Evolutionary conservation across 2,888 invertebrate species (phyloP), one percentile per base, ranked within the genome.

Genomic region (Cheilosia vulpina): DNA sequence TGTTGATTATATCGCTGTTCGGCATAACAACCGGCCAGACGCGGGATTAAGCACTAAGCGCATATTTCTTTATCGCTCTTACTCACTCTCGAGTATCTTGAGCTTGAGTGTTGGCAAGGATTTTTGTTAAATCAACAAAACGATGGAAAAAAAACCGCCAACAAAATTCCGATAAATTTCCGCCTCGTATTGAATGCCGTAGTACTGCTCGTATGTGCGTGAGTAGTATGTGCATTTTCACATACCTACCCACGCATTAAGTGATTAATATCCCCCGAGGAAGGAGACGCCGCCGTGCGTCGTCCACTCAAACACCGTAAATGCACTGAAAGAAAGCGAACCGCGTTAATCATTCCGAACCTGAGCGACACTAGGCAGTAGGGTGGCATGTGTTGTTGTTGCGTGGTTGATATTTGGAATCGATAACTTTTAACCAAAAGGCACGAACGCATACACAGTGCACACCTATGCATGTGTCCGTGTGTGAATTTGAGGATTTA

Each of bases 321-420:
- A 58, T 78, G 78, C 72, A 82, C 65, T 65, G 58, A 47, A 65
- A 66, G 73, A 79, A 60, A 73, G 27, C 65, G 65, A 57, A 57
- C 52, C 50, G 78, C 63, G 82, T 82, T 82, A 82, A 82, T 82
- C 82, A 82, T 76, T 76, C 21, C 4, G 11, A 73, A 66, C 38
- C 38, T 66, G 66, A 73, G 73, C 55, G 69, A 69, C 68, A 68
- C 75, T 62, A 11, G 66, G 38, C 27, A 60, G 62, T 58, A 15
- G 73, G 52, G 68, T 73, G 83, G 72, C 78, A 62, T 17, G 78
- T 72, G 72, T 52, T 66, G 34, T 60, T 66, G 34, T 43, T 72
- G 82, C 82, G 82, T 83, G 82, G 78, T 78, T 78, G 82, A 83
- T 83, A 69, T 43, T 62, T 62, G 13, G 57, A 66, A 83, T 83